phyloP scores from a whole-genome alignment of 2,797 vertebrate genomes.

The Catamblyrhynchus diadema region DNA sequence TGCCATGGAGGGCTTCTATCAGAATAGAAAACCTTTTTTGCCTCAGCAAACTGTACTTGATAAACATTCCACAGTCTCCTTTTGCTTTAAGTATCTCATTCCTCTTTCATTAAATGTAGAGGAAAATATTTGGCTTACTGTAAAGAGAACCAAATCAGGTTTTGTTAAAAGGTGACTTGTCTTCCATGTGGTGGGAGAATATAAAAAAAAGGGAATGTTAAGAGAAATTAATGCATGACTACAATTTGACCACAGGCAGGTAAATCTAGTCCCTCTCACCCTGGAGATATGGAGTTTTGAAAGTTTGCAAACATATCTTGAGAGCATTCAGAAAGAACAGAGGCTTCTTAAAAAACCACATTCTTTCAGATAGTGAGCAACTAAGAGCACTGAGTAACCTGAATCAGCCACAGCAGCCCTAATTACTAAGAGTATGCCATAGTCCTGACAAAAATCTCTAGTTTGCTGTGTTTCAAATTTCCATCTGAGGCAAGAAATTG shows the following conservation, averaged over 20 bases:
- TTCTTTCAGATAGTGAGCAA: neutral
- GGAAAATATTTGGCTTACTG: neutral
- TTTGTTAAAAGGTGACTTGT: neutral
- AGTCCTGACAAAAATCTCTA: neutral
- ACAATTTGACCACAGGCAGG: neutral
- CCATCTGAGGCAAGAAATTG: neutral
- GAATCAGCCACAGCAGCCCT: neutral
- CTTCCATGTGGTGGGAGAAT: neutral
- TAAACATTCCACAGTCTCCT: neutral
- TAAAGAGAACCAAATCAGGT: neutral
- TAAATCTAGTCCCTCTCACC: neutral
- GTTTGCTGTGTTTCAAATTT: neutral
- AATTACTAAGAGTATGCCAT: neutral
- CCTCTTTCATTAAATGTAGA: neutral
- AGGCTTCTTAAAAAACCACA: neutral
- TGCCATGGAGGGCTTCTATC: neutral
- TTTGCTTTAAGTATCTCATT: neutral
- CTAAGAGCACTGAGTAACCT: neutral
- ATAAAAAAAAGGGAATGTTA: neutral
- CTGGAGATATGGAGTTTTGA: rapidly evolving
- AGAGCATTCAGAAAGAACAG: neutral
- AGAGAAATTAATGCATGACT: neutral
- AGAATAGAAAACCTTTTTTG: neutral
- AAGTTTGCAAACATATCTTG: neutral
- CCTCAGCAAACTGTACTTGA: neutral